Conservation (phyloP, 2,888 invertebrate species). For the Antitype chi region DNA sequence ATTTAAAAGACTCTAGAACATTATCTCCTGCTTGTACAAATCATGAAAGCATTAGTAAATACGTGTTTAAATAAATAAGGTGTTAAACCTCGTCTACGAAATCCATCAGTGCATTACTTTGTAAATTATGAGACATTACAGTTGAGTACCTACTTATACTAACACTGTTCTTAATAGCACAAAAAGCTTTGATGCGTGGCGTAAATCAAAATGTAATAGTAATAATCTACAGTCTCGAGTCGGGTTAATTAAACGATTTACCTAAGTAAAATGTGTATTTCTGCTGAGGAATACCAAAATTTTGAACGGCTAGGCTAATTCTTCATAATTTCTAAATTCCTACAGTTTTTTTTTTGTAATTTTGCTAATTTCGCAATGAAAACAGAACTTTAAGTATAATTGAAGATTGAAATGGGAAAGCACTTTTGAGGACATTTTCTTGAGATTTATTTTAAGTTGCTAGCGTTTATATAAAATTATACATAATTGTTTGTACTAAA, state of each 20-base stretch:
- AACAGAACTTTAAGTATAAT: not conserved
- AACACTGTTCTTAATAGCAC: slow-evolving; percentile 20
- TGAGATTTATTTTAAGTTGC: too few relatives aligned
- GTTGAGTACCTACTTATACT: not conserved
- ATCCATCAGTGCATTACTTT: slow-evolving; percentile 15
- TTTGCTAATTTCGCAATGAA: not conserved
- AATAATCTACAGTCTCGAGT: not conserved
- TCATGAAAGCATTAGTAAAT: not conserved
- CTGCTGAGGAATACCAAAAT: too few relatives aligned
- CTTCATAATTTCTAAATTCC: not conserved
- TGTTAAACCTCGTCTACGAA: slow-evolving; percentile 1
- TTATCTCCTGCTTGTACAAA: too few relatives aligned
- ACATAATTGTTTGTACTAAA: not conserved
- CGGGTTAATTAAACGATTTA: not conserved
- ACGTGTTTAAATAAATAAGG: not conserved
- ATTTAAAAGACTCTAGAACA: too few relatives aligned
- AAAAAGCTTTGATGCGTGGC: slow-evolving; percentile 11
- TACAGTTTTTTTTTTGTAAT: too few relatives aligned
- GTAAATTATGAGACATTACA: slow-evolving; percentile 45
- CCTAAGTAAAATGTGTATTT: too few relatives aligned
- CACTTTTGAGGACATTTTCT: not conserved
- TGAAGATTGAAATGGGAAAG: not conserved
- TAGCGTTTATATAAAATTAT: too few relatives aligned
- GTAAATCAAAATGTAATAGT: slow-evolving; percentile 12
- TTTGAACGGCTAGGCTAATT: too few relatives aligned